Base-by-base conservation (phyloP, 2,113 vertebrate genomes). In the Loxodonta africana region DNA sequence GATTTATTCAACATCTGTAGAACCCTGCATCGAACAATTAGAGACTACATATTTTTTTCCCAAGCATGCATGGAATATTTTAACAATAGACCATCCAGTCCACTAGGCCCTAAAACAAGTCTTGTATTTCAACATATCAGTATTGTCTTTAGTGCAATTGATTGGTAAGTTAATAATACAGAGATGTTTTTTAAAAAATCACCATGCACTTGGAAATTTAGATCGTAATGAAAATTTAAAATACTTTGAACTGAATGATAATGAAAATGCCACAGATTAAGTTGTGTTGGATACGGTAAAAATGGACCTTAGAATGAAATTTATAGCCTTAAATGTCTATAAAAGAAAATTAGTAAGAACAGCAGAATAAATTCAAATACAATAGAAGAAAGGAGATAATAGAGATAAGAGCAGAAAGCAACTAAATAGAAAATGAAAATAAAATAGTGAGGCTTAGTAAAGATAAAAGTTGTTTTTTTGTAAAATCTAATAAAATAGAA, bases 321-420 rank as follows among this genome's bases (percentile, higher is more conserved):
- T 46, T 76, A 30, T n/a, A 88, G 46, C 20, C 8, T 77, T 88
- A 69, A 83, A 83, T 91, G 18, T 28, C 81, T 93, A 57, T 88
- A 65, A 87, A 88, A 81, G 86, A 96, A 96, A 93, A 73, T 77
- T 57, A 84, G 51, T 76, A 95, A 60, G 28, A 73, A 63, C 44
- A 81, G 14, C 7, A 93, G 74, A 93, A 63, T 63, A 67, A 69
- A 86, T 51, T 88, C 30, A 51, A 48, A 80, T n/a, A 87, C 83
- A 87, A 12, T 26, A 71, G 9, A 57, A 77, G 48, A 91, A 60
- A 84, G 2, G 48, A 33, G 67, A 41, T 76, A 51, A 69, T 80
- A 60, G 51, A 93, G 71, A 63, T 84, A 67, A 67, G 33, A 48
- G 44, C 88, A 94, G 48, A 82, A 73, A 91, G 46, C 57, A 89